Base-by-base conservation (phyloP, 2,113 vertebrate species). In the Poecile atricapillus region DNA sequence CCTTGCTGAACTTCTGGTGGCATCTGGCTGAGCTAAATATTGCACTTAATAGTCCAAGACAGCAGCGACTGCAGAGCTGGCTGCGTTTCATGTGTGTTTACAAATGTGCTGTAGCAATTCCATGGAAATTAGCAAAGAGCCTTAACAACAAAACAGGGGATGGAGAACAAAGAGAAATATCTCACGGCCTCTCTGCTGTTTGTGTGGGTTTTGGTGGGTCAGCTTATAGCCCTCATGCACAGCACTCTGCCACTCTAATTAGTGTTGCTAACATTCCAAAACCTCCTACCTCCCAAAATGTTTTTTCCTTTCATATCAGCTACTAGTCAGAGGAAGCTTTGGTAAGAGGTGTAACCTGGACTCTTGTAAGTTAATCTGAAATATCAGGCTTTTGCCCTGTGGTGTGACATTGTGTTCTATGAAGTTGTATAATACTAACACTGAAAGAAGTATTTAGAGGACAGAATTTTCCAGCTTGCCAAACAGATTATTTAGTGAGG, bases 1-100 rank as follows among this genome's bases (percentile, higher is more conserved):
- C 90, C 94, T 86, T 94, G 90, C 93, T 73, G 2, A 93, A 83
- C 95, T 96, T 73, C 79, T 89, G 93, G 87, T 19, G 6, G 95
- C 96, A 95, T 96, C 96, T 97, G 95, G 95, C 93, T 96, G 82
- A 94, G 93, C 79, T 94, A 70, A 97, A 96, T 95, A 64, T 93
- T 96, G 70, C 52, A 96, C 82, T 96, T 96, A 97, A 97, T 88
- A 95, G 92, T 50, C 90, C 92, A 93, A 90, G 95, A 59, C 95
- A 93, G 71, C 95, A 56, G 60, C 10, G 82, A 78, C 81, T 94
- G 92, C 47, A 86, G 94, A 74, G 94, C 94, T 94, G 91, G 67
- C 93, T 94, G 93, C 22, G 3, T 94, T 90, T 92, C 83, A 21
- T 64, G 83, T 83, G 94, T 94, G 88, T 90, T 95, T 96, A 81